These are phyloP conservation scores for Miltochrista miniata DNA, from an alignment of 2,888 invertebrate genomes.

Conservation along the genomic window DNA sequence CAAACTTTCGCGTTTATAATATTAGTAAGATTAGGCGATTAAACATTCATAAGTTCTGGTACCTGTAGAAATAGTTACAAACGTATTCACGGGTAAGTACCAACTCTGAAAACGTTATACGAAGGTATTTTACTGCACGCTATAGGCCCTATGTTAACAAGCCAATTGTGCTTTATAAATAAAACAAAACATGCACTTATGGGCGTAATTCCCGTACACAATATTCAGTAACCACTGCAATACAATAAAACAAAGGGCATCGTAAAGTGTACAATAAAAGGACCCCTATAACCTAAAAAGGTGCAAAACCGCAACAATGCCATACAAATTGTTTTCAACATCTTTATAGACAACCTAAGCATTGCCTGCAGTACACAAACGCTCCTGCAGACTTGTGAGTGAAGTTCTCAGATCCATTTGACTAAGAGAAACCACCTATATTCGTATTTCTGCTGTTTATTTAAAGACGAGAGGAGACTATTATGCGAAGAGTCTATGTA, in stretches of 20 bases:
- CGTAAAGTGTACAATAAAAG: conserved; percentile 24
- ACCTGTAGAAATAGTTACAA: too few species aligned
- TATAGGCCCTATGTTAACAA: neutral
- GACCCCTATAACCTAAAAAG: conserved; percentile 28
- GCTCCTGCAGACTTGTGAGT: too few species aligned
- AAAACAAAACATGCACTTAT: neutral
- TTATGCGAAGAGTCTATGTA: too few species aligned
- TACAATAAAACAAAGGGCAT: conserved; percentile 8
- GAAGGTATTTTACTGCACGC: neutral
- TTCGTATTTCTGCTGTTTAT: too few species aligned
- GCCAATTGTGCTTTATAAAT: conserved; percentile 1
- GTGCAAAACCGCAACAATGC: conserved; percentile 31
- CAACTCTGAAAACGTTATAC: too few species aligned
- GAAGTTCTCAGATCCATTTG: too few species aligned
- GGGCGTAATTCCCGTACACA: conserved; percentile 5
- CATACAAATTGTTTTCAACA: conserved; percentile 11
- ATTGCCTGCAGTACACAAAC: neutral
- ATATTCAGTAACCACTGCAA: conserved; percentile 8
- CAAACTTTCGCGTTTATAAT: too few species aligned
- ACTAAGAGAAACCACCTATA: too few species aligned
- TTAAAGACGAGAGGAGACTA: too few species aligned
- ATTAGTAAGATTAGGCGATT: too few species aligned
- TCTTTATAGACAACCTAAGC: conserved; percentile 1
- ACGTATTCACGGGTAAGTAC: too few species aligned
- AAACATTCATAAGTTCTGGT: too few species aligned